Percentiles rank a stretch among this genome's conserved stretches.
Evolutionary conservation across 2,888 invertebrate species (phyloP).

Genomic region (Agriopis aurantiaria): DNA sequence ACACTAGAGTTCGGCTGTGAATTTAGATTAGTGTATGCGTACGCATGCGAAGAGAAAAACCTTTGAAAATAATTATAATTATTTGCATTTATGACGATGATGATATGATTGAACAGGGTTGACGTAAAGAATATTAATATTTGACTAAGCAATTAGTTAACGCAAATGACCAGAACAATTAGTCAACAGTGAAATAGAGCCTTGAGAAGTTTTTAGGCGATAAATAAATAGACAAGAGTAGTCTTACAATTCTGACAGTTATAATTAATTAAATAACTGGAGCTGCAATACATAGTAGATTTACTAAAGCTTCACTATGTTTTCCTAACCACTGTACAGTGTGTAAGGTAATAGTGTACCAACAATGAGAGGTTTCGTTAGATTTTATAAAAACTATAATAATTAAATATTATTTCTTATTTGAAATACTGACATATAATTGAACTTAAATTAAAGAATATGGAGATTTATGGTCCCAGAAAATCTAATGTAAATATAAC

Average conservation of each 20-base stretch:
- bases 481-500: too few species aligned
- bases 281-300: background rate
- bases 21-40: slow-evolving; percentile 40
- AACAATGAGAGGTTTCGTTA: too few species aligned
- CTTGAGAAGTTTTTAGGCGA: slow-evolving; percentile 14
- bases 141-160: slow-evolving; percentile 17
- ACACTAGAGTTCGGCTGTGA: slow-evolving; percentile 44
- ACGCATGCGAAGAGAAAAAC: slow-evolving; percentile 35
- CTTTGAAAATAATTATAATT: slow-evolving; percentile 7
- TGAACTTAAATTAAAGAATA: too few species aligned
- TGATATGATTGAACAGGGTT: slow-evolving; percentile 4
- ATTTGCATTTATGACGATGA: slow-evolving; percentile 7
- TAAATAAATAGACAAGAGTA: slow-evolving; percentile 9
- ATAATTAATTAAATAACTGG: background rate
- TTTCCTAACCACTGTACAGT: background rate
- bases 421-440: too few species aligned
- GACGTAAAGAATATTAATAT: slow-evolving; percentile 15
- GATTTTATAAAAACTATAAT: too few species aligned
- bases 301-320: background rate
- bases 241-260: background rate
- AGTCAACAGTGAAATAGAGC: slow-evolving; percentile 13
- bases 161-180: slow-evolving; percentile 22
- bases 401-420: too few species aligned
- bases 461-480: too few species aligned
- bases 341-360: too few species aligned